Evolutionary conservation across 2,113 vertebrate genomes (phyloP).

Genomic region (Glaucomys volans): DNA sequence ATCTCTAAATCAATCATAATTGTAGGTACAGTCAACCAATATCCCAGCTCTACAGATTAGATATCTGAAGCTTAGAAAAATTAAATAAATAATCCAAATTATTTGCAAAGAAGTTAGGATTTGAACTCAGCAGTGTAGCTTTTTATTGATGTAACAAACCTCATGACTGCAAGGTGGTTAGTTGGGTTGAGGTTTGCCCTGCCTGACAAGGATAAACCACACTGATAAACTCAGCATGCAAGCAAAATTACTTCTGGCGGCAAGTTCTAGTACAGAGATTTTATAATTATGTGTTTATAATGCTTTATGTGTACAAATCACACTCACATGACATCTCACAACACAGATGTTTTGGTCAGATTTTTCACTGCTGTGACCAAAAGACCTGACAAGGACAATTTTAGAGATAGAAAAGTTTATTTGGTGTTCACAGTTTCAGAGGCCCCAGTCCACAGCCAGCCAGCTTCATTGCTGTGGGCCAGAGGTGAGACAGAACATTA

Average conservation of each 20-base stretch:
- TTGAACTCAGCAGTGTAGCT: not conserved
- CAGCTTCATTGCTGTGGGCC: no score
- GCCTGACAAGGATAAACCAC: not conserved
- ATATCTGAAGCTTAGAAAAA: not conserved
- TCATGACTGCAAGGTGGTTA: not conserved
- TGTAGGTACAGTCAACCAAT: not conserved
- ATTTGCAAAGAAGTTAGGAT: not conserved
- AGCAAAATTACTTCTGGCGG: not conserved
- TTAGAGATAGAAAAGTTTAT: no score
- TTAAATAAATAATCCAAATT: not conserved
- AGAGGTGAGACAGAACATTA: no score
- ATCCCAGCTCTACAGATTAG: not conserved
- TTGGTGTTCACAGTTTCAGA: no score
- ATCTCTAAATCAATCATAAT: not conserved
- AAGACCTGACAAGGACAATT: no score
- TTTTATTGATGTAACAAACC: not conserved
- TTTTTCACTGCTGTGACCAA: no score
- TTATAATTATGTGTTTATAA: not conserved
- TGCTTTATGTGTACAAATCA: not conserved
- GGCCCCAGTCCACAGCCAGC: no score
- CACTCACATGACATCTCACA: not conserved
- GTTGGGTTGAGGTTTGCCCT: not conserved
- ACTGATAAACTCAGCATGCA: not conserved
- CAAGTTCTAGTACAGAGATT: not conserved
- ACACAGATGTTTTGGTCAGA: no score